Evolutionary conservation across 1,140 invertebrate species (phyloP).

Genomic region (Drosophila ogumai): DNA sequence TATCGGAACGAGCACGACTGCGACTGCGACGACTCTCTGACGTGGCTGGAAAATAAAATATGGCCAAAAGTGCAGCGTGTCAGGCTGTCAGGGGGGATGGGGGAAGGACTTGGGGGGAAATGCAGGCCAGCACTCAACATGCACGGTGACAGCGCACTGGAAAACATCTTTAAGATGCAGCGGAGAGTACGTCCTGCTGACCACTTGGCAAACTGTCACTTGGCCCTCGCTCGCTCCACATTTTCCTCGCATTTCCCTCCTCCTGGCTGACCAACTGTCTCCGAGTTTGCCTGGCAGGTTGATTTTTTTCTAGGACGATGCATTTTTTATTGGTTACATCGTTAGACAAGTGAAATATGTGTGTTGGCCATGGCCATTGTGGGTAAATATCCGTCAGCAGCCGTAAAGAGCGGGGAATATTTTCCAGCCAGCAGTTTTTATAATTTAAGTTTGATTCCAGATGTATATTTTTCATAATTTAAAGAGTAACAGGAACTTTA

Average conservation of each 20-base stretch:
- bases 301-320: slow-evolving; percentile 47
- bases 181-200: slow-evolving; percentile 21
- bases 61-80: slow-evolving; percentile 66
- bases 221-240: slow-evolving; percentile 8
- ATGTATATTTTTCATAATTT: too few relatives aligned
- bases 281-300: slow-evolving; percentile 50
- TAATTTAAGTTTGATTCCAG: neutral
- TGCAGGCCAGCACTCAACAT: slow-evolving; percentile 21
- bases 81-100: slow-evolving; percentile 11
- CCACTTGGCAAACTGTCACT: slow-evolving; percentile 49
- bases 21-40: slow-evolving; percentile 10
- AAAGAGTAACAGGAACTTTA: too few relatives aligned
- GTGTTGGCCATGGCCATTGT: slow-evolving; percentile 28
- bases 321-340: slow-evolving; percentile 76
- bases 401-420: neutral
- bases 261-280: slow-evolving; percentile 15
- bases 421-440: neutral
- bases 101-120: neutral
- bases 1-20: slow-evolving; percentile 40
- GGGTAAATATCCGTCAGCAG: slow-evolving; percentile 48
- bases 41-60: slow-evolving; percentile 63
- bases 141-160: slow-evolving; percentile 33
- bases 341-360: slow-evolving; percentile 66
- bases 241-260: neutral
- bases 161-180: slow-evolving; percentile 45